A percentile compares a stretch with the other conserved stretches of the same genome.
phyloP scores from a whole-genome alignment of 2,113 vertebrate genomes.

The Chlamydotis undulata region DNA sequence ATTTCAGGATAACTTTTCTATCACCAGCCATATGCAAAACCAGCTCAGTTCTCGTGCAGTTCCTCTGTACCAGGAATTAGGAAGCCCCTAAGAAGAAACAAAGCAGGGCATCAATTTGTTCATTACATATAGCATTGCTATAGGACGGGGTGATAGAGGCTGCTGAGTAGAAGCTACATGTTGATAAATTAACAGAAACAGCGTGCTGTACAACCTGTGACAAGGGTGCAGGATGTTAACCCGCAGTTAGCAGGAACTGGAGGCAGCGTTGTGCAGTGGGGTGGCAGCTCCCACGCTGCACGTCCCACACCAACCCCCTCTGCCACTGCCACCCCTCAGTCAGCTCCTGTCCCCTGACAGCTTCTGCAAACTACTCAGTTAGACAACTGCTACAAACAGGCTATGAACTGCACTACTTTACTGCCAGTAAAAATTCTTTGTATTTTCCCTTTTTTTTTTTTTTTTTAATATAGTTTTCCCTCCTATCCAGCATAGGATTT shows the following conservation, averaged over 20 bases:
- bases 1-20: background rate
- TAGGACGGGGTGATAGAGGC: background rate
- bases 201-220: background rate
- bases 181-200: background rate
- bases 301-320: background rate
- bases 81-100: background rate
- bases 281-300: fast-evolving
- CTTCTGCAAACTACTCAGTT: background rate
- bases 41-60: background rate
- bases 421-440: background rate
- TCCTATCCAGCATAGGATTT: background rate
- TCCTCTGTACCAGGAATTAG: background rate
- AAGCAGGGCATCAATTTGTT: background rate
- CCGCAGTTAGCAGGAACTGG: background rate
- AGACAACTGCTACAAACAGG: background rate
- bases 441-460: background rate
- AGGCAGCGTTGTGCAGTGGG: background rate
- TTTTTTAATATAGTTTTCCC: background rate
- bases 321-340: background rate
- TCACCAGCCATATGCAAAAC: background rate
- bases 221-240: background rate
- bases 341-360: background rate
- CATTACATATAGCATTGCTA: background rate
- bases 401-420: background rate
- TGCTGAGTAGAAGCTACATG: background rate